Evolutionary conservation across 2,888 invertebrate species (phyloP), one percentile per base, ranked within the genome.

Genomic region (Anoplius nigerrimus): DNA sequence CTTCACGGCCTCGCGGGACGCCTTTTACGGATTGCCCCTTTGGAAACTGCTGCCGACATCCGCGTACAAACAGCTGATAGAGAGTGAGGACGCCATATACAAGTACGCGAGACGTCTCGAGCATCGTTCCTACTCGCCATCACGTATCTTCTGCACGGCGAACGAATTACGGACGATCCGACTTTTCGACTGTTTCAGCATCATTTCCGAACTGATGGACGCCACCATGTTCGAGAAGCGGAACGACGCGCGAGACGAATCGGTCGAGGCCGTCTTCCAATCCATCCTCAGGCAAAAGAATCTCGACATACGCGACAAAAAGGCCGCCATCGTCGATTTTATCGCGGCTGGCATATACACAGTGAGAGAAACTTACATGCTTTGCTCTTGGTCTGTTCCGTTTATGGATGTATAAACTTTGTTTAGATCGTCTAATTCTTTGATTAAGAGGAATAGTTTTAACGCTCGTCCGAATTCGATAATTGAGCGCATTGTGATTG

Each of bases 301-400:
- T 69, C 89, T 96, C 53, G 95, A 96, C 82, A 92, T 93, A 82
- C 90, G 93, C 58, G 96, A 97, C 84, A 95, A 96, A 88, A 95
- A 94, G 83, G 94, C 95, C 0, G 95, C 95, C 0, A 93, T 96
- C 61, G 94, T 96, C 53, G 96, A 97, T 89, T 95, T 96, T 82
- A 94, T 96, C 79, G 94, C 95, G 6, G 95, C 96, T 43, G 96
- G 96, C 55, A 96, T 96, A 84, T 95, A 95, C 87, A 96, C 96
- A 85, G 94, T 96, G 87, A 89, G 89, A 78, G 18, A 22, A 22
- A 43, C 51, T 51, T 51, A 34, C 13, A 53, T 22, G 15, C 21
- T 53, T 21, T 58, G 45, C 45, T 58, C 13, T 45, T 42, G 57
- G 20, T 46, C 34, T 13, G 34, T 34, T 22, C 22, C 27, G 21